Base-by-base conservation (phyloP, 2,888 invertebrate genomes). In the Allolobophora icterica region DNA sequence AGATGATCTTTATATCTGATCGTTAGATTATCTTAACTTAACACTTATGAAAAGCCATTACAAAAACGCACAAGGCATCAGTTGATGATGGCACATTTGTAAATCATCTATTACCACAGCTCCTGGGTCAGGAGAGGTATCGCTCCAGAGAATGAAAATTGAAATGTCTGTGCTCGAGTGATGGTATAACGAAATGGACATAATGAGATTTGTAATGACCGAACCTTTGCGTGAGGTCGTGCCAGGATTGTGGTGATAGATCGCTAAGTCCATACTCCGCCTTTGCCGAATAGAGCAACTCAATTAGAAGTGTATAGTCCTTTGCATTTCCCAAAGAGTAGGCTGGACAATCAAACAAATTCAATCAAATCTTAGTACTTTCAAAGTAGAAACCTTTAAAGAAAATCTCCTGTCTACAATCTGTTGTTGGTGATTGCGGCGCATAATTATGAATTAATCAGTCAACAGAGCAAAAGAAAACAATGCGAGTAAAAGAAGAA, bases 231-330 rank as follows among this genome's bases (percentile, higher is more conserved):
- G 84, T 40, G 30, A 92, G 89, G 52, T 90, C 24, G 42, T 91
- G 58, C 92, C 92, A 92, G 6, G 92, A 92, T 21, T 83, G 35
- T 13, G 92, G 90, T 35, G 90, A 90, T 33, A 92, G 89, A 89
- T 92, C 92, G 24, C 40, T 38, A 34, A 92, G 84, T 3, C 42
- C 40, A 89, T 92, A 92, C 35, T 92, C 92, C 15, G 90, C n/a
- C 24, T 90, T 71, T 33, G 92, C 90, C 5, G 90, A 90, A 42
- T 92, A 92, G n/a, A 89, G 52, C 40, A 58, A 52, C 38, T 45
- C 19, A 45, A 91, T 91, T 58, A 40, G 34, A 34, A 87, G 34
- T 35, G 34, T 34, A 30, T 33, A 87, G 38, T 87, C 35, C 21
- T 17, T 4, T 33, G 87, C 33, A 35, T 87, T 35, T 35, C 38